Base-by-base conservation (phyloP, 2,113 vertebrate species). In the Bagarius yarrelli region DNA sequence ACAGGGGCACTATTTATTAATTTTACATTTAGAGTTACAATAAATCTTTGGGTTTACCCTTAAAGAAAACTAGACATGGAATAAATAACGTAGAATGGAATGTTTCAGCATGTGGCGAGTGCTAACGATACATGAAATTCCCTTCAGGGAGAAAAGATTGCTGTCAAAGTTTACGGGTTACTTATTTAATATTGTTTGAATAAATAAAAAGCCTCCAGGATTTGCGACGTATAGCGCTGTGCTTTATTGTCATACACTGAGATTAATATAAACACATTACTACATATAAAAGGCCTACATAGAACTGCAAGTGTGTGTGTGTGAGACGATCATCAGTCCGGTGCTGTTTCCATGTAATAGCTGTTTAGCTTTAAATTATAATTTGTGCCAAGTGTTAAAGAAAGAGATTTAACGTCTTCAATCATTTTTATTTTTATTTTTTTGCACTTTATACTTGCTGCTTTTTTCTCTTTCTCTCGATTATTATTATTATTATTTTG, bases 361-460 rank as follows among this genome's bases (percentile, higher is more conserved):
- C 16, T 63, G 53, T 75, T 82, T 30, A 60, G 67, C 56, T 47
- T 70, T 79, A 61, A n/a, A 61, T 76, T 64, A 74, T 47, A 77
- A 25, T 44, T 56, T 40, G 61, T 85, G 83, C 76, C 74, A 78
- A 81, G 50, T 64, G 60, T 85, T 76, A 5, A 3, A 78, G 73
- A 57, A 82, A 21, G 71, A 69, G 63, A 55, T 63, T 11, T 27
- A 60, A 50, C 78, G 57, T 55, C 63, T 56, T 76, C 40, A 74
- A 60, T 79, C 55, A 69, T 52, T n/a, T n/a, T n/a, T n/a, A n/a
- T n/a, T n/a, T n/a, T 40, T 47, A 8, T 47, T 47, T 47, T 47
- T 60, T 59, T 83, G 78, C 84, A 83, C 78, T 76, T 82, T 83
- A 81, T 61, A 55, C 36, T 85, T 82, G 80, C 78, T 85, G 81